Base-by-base conservation (phyloP, 2,888 invertebrate genomes). In the Scaptomyza cyrtandrae region DNA sequence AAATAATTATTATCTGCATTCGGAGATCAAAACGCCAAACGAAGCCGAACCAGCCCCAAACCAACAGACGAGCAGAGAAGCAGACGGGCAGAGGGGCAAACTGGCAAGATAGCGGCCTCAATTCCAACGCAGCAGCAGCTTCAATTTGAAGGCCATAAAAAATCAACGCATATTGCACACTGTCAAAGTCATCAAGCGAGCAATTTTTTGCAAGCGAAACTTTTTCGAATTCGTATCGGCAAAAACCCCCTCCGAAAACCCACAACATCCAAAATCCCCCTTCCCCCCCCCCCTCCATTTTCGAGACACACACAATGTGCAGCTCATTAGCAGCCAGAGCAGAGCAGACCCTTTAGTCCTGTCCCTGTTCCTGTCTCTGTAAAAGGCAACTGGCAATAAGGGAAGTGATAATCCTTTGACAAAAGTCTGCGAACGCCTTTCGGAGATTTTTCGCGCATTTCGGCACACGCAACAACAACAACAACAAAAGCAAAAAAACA, bases 1-100 rank as follows among this genome's bases (percentile, higher is more conserved):
- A 90, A 90, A 90, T 90, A 90, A 90, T 90, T 90, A 89, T 90
- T 90, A 90, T 90, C 90, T 90, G 80, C 88, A 88, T 89, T 85
- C 86, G 61, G 82, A 85, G 90, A 90, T 90, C 89, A 81, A 72
- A 75, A 72, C 88, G 77, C 79, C 87, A 71, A 78, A 62, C 78
- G 78, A 50, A 77, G 68, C 78, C 73, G 72, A 74, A 76, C 72
- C 73, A 59, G 46, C 19, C 50, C 56, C 27, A 43, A n/a, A 24
- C 1, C 49, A 19, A 16, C 49, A 35, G 16, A 27, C 13, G 10
- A 33, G 13, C 31, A 24, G 24, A 29, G 2, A 0, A 29, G 3
- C 35, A 35, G 35, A 5, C 35, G 1, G 29, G 14, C 16, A 29
- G 48, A 27, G 9, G 14, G 31, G 54, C 55, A 53, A 55, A 13